Evolutionary conservation across 1,140 invertebrate genomes (phyloP).

Genomic region (Stenopsyche tienmushanensis): DNA sequence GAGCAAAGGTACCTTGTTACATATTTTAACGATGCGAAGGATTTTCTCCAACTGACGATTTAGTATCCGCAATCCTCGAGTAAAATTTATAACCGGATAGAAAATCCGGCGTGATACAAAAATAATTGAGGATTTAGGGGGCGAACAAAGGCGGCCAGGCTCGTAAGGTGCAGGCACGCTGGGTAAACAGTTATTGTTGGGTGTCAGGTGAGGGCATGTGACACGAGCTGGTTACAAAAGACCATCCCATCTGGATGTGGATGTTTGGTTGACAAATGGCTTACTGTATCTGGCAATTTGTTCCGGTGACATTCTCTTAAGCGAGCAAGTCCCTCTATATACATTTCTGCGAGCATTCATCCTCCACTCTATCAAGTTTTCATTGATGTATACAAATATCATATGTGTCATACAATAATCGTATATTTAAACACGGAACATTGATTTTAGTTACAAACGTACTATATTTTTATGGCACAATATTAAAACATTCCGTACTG

Average conservation of each 20-base stretch:
- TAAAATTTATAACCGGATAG: too few relatives aligned
- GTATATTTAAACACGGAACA: too few relatives aligned
- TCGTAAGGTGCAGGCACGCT: background rate
- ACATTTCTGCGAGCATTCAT: background rate
- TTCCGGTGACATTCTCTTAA: constrained; percentile 34
- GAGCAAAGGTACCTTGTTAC: too few relatives aligned
- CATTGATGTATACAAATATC: too few relatives aligned
- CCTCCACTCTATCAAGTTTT: too few relatives aligned
- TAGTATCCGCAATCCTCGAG: too few relatives aligned
- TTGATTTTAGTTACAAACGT: too few relatives aligned
- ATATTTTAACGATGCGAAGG: too few relatives aligned
- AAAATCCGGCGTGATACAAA: constrained; percentile 2
- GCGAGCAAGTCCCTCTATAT: background rate
- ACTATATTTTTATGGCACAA: too few relatives aligned
- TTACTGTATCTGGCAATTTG: constrained; percentile 37
- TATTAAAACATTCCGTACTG: too few relatives aligned
- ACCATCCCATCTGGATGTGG: background rate
- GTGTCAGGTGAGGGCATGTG: constrained; percentile 16
- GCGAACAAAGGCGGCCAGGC: constrained; percentile 2
- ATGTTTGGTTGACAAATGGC: constrained; percentile 30
- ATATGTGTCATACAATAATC: too few relatives aligned
- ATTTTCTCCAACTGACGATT: too few relatives aligned
- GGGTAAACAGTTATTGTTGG: constrained; percentile 1
- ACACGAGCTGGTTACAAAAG: constrained; percentile 14
- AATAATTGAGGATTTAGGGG: constrained; percentile 25